Evolutionary conservation across 2,888 invertebrate species (phyloP), one percentile per base, ranked within the genome.

Genomic region (Drosophila ezoana): DNA sequence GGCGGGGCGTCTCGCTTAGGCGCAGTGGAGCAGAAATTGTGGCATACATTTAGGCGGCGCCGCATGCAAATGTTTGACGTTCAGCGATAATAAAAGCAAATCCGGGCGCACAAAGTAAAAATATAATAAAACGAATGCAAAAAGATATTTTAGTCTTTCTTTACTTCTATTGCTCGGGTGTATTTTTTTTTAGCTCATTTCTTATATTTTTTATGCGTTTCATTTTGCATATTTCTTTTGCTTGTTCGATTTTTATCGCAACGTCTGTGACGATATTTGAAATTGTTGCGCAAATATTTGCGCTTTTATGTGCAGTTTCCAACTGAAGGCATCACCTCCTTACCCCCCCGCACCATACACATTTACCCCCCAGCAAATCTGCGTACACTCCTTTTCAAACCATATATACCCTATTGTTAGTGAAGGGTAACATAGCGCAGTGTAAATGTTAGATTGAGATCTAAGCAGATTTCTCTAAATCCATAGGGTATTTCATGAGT

Each of bases 221-320:
- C 78, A 76, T 80, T 87, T 83, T 87, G 85, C 87, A 87, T 89
- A 86, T 83, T 83, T 88, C 71, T 18, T 10, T 45, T n/a, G 65
- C 79, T 59, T 84, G 72, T 84, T 89, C 79, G 85, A 87, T 84
- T 89, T 87, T 84, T 84, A 87, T 87, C 81, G 72, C 62, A 43
- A 20, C 62, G 61, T 70, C 82, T 80, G 64, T 52, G 71, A 66
- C 82, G 80, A 64, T 81, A 76, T 79, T 76, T 76, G 76, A 83
- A 82, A 87, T 87, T 81, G 82, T 87, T 87, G 87, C 85, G 76
- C 87, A 84, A 87, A 81, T 81, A 81, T 81, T 81, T 87, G 81
- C 82, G 81, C 87, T 87, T 87, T 83, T 83, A 86, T 87, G 82
- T 87, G 86, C 86, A 87, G 54, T 60, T 43, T 35, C 57, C 76